phyloP scores from a whole-genome alignment of 1,140 invertebrate genomes.

The Bombus picipes region DNA sequence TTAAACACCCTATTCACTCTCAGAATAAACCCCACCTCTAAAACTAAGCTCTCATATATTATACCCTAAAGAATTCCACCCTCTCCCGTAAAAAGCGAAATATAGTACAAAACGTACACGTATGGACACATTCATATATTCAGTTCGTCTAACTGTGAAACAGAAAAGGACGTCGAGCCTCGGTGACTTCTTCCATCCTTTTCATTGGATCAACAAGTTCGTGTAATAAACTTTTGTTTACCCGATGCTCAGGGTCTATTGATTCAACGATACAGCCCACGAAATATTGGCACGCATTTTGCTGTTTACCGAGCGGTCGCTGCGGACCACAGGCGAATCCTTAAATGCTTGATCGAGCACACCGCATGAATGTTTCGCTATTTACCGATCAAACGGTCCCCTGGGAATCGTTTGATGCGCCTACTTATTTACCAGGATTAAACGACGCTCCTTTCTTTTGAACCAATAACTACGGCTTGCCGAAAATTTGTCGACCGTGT shows the following conservation, averaged over 20 bases:
- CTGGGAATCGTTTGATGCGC: neutral
- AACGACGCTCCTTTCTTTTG: neutral
- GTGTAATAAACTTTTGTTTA: constrained; percentile 38
- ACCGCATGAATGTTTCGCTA: constrained; percentile 4
- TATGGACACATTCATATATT: neutral
- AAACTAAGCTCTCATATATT: neutral
- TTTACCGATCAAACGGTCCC: neutral
- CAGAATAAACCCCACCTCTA: neutral
- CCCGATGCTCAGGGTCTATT: constrained; percentile 11
- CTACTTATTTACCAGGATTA: neutral
- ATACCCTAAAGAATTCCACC: neutral
- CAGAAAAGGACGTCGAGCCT: neutral
- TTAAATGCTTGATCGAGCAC: constrained; percentile 14
- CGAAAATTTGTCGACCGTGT: neutral
- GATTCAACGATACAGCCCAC: neutral
- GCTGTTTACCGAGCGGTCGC: neutral
- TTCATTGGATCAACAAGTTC: constrained; percentile 42
- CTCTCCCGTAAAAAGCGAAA: neutral
- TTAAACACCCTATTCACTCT: neutral
- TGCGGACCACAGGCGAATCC: neutral
- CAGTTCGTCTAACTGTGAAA: neutral
- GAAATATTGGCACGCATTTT: constrained; percentile 30
- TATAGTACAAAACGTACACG: neutral
- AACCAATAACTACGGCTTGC: neutral
- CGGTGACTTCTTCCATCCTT: neutral